These are phyloP conservation scores for Tachystola acroxantha DNA, from an alignment of 2,888 invertebrate genomes.

Conservation along the genomic window DNA sequence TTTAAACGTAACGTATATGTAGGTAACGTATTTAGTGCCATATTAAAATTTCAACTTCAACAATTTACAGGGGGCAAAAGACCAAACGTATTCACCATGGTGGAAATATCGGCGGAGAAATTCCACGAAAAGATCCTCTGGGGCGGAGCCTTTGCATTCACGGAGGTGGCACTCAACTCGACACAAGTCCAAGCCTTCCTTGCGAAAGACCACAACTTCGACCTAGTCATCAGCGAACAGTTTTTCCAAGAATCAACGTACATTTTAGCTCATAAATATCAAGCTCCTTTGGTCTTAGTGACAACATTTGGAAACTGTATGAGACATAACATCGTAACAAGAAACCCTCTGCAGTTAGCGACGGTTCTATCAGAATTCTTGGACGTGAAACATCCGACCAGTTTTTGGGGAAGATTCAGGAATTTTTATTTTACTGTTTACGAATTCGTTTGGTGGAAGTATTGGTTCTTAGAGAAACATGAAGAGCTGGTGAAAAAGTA, in stretches of 20 bases:
- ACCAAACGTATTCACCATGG: conserved; percentile 62
- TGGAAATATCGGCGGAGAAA: conserved; percentile 44
- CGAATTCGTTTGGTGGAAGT: conserved; percentile 59
- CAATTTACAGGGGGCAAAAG: conserved; percentile 48
- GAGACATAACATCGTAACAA: conserved; percentile 50
- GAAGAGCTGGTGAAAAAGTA: conserved; percentile 52
- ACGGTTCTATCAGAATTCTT: conserved; percentile 56
- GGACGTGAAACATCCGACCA: conserved; percentile 63
- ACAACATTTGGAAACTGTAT: conserved; percentile 65
- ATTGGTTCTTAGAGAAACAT: conserved; percentile 53
- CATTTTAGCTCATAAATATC: conserved; percentile 62
- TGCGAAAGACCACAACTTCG: conserved; percentile 49
- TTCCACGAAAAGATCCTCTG: conserved; percentile 55
- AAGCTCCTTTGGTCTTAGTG: conserved; percentile 52
- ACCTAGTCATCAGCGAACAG: conserved; percentile 66
- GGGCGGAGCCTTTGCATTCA: conserved; percentile 48
- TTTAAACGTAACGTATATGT: no score
- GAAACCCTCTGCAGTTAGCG: conserved; percentile 60
- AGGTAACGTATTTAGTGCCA: no score
- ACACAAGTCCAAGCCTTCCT: conserved; percentile 44
- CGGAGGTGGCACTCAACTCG: conserved; percentile 53
- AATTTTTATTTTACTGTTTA: conserved; percentile 66
- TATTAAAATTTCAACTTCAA: no score
- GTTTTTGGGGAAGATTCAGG: conserved; percentile 65
- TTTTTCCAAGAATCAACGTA: conserved; percentile 68